Evolutionary conservation across 2,113 vertebrate genomes (phyloP).

Genomic region (Psittacara wagleri): DNA sequence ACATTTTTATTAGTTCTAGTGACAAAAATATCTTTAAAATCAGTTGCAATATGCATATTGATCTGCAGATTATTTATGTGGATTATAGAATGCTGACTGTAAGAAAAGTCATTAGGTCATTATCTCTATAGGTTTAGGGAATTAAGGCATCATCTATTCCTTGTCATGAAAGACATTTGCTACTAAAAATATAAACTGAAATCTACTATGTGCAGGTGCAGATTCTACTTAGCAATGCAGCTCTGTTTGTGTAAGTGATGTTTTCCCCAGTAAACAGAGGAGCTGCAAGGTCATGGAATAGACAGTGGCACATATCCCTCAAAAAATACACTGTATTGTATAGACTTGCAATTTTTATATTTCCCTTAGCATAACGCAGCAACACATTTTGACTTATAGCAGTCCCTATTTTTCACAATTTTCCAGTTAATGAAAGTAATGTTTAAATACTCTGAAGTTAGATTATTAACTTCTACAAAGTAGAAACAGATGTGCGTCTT

Average conservation of each 20-base stretch:
- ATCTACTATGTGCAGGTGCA: constrained; percentile 57
- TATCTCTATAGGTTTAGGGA: constrained; percentile 39
- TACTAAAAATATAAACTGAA: constrained; percentile 53
- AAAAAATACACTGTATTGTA: constrained; percentile 39
- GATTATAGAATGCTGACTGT: constrained; percentile 5
- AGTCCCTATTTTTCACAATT: constrained; percentile 73
- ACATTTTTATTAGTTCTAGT: neutral
- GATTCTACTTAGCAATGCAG: constrained; percentile 43
- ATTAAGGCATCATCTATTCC: constrained; percentile 27
- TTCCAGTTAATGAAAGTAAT: constrained; percentile 82
- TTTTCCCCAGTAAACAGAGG: constrained; percentile 38
- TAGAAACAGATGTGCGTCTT: constrained; percentile 95
- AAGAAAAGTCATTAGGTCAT: constrained; percentile 19
- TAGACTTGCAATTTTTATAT: constrained; percentile 60
- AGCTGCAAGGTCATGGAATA: constrained; percentile 50
- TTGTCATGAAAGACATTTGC: constrained; percentile 44
- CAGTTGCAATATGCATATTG: constrained; percentile 1
- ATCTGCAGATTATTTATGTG: neutral
- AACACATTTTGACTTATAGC: constrained; percentile 57
- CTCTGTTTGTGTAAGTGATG: constrained; percentile 42
- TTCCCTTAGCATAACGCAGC: constrained; percentile 40
- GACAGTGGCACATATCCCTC: constrained; percentile 39
- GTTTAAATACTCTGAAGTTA: constrained; percentile 89
- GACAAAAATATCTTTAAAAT: constrained; percentile 35
- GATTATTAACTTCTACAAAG: constrained; percentile 88